Evolutionary conservation across 2,797 vertebrate genomes (phyloP).

Genomic region (Lindbergichthys nudifrons): DNA sequence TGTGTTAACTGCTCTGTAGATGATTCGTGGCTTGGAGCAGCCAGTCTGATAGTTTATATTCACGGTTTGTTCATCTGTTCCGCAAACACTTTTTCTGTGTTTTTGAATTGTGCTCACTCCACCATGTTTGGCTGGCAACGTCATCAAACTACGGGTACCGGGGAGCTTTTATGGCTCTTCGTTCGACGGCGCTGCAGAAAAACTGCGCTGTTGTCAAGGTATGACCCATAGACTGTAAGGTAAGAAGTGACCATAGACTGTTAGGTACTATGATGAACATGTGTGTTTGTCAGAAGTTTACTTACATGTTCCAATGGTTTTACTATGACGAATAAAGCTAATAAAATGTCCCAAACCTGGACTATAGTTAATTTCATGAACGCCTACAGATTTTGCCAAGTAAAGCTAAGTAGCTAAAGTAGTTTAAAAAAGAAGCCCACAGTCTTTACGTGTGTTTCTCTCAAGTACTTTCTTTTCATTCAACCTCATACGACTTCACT

Average conservation of each 20-base stretch:
- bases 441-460: too few species aligned
- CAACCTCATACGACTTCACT: background rate
- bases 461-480: background rate
- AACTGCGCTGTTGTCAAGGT: background rate
- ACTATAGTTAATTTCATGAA: too few species aligned
- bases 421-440: too few species aligned
- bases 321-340: too few species aligned
- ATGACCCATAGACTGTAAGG: too few species aligned
- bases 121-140: conserved; percentile 69
- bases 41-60: rapidly evolving
- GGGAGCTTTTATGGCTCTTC: background rate
- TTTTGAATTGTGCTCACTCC: conserved; percentile 9
- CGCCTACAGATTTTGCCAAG: too few species aligned
- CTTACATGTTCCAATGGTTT: too few species aligned
- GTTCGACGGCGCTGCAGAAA: background rate
- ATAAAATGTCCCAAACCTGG: too few species aligned
- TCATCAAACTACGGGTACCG: conserved; percentile 68
- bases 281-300: too few species aligned
- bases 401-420: too few species aligned
- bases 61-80: background rate
- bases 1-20: rapidly evolving
- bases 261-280: background rate
- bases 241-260: too few species aligned
- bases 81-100: background rate
- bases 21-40: rapidly evolving